Evolutionary conservation across 2,113 vertebrate species (phyloP).

Genomic region (Irena cyanogastra): DNA sequence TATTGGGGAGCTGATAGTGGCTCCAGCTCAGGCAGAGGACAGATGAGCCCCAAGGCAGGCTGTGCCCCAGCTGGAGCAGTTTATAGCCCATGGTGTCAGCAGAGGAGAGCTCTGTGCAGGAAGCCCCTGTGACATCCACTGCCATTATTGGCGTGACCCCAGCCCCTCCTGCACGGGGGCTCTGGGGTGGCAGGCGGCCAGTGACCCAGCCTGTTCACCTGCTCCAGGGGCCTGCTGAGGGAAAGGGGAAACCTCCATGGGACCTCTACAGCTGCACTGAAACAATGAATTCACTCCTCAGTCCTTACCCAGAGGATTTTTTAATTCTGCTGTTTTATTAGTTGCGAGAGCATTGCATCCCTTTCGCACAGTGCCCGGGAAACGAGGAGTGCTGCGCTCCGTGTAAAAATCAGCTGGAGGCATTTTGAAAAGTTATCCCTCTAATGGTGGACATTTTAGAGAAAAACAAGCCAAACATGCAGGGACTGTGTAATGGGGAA

Average conservation of each 20-base stretch:
- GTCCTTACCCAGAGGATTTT: background rate
- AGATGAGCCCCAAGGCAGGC: background rate
- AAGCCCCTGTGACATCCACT: background rate
- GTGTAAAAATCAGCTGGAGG: background rate
- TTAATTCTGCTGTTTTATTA: background rate
- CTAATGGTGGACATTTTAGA: background rate
- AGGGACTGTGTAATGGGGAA: background rate
- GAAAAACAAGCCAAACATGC: background rate
- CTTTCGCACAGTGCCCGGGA: background rate
- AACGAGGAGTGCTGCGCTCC: rapidly evolving
- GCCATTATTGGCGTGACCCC: background rate
- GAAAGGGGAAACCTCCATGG: background rate
- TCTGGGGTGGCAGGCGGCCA: conserved; percentile 20
- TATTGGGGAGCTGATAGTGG: rapidly evolving
- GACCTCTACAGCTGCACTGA: background rate
- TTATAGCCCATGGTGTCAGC: background rate
- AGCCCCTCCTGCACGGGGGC: background rate
- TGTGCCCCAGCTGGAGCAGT: conserved; percentile 8
- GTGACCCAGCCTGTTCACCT: background rate
- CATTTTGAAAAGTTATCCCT: background rate
- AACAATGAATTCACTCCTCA: background rate
- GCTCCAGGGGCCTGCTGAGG: background rate
- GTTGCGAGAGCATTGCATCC: background rate
- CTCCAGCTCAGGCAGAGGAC: background rate
- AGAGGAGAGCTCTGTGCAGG: background rate